These are phyloP conservation scores for Pheosia gnoma DNA, from an alignment of 2,888 invertebrate species.

Conservation along the genomic window DNA sequence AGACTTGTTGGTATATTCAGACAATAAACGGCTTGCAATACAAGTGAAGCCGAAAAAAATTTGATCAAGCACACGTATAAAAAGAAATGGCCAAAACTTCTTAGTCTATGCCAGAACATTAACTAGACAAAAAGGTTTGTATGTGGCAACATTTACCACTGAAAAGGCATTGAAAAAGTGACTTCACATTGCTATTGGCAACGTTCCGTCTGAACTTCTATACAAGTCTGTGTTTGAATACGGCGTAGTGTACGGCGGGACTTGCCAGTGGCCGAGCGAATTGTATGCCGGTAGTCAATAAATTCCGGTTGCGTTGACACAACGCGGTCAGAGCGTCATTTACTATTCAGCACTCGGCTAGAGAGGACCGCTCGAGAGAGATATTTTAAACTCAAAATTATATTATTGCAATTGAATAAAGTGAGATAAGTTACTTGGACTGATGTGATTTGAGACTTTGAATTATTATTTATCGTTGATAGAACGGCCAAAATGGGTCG, in stretches of 20 bases:
- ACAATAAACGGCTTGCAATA: too few relatives aligned
- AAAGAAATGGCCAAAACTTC: too few relatives aligned
- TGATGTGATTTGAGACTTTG: conserved; percentile 21
- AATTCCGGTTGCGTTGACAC: conserved; percentile 62
- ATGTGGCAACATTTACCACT: too few relatives aligned
- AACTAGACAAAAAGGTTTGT: too few relatives aligned
- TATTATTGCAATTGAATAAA: conserved; percentile 36
- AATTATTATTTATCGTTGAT: neutral
- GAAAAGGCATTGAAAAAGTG: too few relatives aligned
- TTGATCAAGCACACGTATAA: too few relatives aligned
- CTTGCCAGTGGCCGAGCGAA: conserved; percentile 33
- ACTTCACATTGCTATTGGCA: too few relatives aligned
- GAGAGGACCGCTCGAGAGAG: conserved; percentile 39
- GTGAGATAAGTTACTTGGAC: conserved; percentile 28
- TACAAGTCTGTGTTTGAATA: conserved; percentile 30
- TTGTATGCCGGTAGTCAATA: conserved; percentile 66
- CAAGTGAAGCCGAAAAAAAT: too few relatives aligned
- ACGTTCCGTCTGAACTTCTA: too few relatives aligned
- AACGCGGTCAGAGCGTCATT: conserved; percentile 58
- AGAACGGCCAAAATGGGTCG: too few relatives aligned
- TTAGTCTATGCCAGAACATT: too few relatives aligned
- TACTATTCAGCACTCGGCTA: conserved; percentile 48
- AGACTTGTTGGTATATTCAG: too few relatives aligned
- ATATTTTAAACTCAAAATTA: conserved; percentile 30
- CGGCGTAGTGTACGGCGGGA: conserved; percentile 35